phyloP scores from a whole-genome alignment of 2,113 vertebrate genomes.

The Tapirus terrestris region DNA sequence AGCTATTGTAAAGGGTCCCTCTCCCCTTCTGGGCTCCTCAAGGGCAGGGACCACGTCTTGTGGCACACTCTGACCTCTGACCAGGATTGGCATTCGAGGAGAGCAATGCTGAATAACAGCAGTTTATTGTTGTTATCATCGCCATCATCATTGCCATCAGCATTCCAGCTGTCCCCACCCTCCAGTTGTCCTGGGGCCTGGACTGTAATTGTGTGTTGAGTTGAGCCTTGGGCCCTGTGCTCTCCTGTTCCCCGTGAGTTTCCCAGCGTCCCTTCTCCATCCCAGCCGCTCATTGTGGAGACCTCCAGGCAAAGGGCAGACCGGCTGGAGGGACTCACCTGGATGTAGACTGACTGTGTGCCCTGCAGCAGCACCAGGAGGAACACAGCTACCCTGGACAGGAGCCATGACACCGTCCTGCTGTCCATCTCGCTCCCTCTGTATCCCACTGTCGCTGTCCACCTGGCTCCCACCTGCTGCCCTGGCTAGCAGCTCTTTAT shows the following conservation, averaged over 20 bases:
- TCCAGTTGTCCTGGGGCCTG: neutral
- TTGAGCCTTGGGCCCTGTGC: neutral
- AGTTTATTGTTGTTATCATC: neutral
- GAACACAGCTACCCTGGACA: neutral
- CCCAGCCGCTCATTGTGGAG: neutral
- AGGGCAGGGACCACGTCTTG: neutral
- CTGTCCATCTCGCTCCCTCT: neutral
- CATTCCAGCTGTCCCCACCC: neutral
- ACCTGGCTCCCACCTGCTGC: slow-evolving; percentile 1
- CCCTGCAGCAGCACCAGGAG: slow-evolving; percentile 59
- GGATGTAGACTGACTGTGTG: slow-evolving; percentile 69
- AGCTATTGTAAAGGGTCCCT: neutral
- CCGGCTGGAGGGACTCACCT: slow-evolving; percentile 51
- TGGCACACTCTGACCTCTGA: neutral
- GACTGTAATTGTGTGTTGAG: neutral
- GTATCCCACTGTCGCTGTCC: neutral
- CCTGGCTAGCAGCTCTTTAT: slow-evolving; percentile 56
- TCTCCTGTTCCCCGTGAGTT: neutral
- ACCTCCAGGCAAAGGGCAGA: neutral
- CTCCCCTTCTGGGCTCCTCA: neutral
- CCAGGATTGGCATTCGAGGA: neutral
- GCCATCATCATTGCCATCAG: rapidly evolving
- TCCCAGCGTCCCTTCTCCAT: neutral
- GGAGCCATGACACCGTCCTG: neutral
- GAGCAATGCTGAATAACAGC: neutral